Evolutionary conservation across 2,113 vertebrate species (phyloP).

Genomic region (Brachypodius melanocephalos): DNA sequence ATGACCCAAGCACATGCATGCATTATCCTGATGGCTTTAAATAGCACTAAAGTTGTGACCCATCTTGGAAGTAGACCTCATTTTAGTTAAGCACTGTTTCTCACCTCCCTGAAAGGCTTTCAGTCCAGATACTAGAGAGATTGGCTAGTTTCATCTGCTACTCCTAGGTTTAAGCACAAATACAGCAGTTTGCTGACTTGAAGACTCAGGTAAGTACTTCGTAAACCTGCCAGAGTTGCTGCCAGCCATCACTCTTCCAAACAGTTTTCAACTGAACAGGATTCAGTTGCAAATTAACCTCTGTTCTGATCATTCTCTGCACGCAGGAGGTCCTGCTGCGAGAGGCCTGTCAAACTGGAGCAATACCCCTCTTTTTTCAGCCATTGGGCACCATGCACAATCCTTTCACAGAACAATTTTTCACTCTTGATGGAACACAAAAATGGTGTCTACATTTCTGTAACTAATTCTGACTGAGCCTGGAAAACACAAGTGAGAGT

Average conservation of each 20-base stretch:
- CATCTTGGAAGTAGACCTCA: background rate
- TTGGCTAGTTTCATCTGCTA: background rate
- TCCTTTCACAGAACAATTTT: background rate
- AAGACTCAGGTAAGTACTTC: background rate
- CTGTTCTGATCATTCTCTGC: background rate
- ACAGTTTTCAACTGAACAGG: background rate
- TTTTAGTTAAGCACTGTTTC: background rate
- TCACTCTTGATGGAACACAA: background rate
- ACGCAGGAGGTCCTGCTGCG: background rate
- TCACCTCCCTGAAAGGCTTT: background rate
- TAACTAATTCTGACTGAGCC: background rate
- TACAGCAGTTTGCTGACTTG: background rate
- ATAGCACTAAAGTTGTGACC: background rate
- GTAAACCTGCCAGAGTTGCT: background rate
- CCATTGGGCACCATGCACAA: background rate
- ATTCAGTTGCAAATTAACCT: conserved; percentile 25
- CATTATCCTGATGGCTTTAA: background rate
- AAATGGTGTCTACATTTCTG: background rate
- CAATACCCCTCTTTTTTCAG: background rate
- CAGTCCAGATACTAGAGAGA: background rate
- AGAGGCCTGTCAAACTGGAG: background rate
- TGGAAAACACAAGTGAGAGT: background rate
- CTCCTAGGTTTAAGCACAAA: background rate
- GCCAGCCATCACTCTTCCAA: background rate
- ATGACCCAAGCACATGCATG: background rate